Evolutionary conservation across 92 coral and sea anemone species (phyloP).

Genomic region (Umimayanthus kanabou): DNA sequence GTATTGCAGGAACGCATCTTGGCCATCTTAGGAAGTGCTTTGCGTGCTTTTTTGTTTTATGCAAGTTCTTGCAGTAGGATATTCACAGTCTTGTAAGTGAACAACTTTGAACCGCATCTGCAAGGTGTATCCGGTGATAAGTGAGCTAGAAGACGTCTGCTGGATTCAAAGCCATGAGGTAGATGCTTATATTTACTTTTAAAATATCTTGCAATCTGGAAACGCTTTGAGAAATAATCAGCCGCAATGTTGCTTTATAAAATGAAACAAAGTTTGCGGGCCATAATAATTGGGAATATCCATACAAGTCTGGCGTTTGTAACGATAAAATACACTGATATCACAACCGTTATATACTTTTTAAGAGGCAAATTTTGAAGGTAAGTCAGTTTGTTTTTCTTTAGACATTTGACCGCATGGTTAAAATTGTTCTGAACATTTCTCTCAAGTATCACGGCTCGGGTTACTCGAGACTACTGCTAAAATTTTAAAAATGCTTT

Average conservation of each 20-base stretch:
- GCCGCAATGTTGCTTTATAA: neutral
- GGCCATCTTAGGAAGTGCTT: neutral
- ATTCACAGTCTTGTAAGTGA: neutral
- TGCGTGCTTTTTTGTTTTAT: neutral
- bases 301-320: neutral
- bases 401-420: neutral
- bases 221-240: neutral
- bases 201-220: neutral
- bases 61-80: neutral
- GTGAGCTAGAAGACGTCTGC: neutral
- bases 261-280: neutral
- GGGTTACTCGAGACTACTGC: no score
- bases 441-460: no score
- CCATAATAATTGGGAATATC: neutral
- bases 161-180: neutral
- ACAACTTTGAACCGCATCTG: neutral
- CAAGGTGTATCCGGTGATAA: neutral
- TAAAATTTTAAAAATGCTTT: neutral
- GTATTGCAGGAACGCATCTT: constrained; percentile 17
- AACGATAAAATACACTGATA: neutral
- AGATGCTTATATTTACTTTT: neutral
- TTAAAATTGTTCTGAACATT: neutral
- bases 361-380: neutral
- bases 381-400: neutral
- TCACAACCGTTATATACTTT: neutral